Base-by-base conservation (phyloP, 2,888 invertebrate genomes). In the Eupithecia abbreviata region DNA sequence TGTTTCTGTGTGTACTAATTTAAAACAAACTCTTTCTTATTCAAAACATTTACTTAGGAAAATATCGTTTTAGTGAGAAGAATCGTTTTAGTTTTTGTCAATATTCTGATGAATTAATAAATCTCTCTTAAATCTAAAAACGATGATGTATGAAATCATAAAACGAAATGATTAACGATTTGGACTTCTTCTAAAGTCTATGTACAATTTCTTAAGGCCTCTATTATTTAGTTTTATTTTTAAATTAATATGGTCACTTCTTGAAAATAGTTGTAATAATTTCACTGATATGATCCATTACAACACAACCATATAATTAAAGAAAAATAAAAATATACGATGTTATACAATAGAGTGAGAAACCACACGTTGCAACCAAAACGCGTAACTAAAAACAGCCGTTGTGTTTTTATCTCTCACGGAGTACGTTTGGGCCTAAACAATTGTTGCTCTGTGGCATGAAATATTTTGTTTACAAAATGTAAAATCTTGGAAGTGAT, bases 401-500 rank as follows among this genome's bases (percentile, higher is more conserved):
- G 47, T 47, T 49, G 43, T 18, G n/a, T 45, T 69, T 47, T 18
- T 10, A n/a, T 10, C 45, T 18, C 45, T 12, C 45, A 12, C 12
- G 15, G 74, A 47, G 49, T 71, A 69, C 62, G 68, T 77, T 66
- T 70, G 72, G 51, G 51, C 70, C 55, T 65, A 72, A 73, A 75
- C 71, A 68, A 75, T 78, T 51, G 75, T 77, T 72, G 10, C 49
- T 73, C 65, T 73, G 75, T 65, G 75, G 68, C 72, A 76, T 74
- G 74, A 77, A 76, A 73, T 68, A 76, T 77, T 82, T 84, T 86
- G 85, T 84, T 85, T 85, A 85, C 82, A 82, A 81, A 82, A 78
- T 81, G 80, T 80, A 49, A 84, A 85, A 83, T 86, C 83, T 83
- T 82, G 82, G 84, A 81, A 85, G 80, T 81, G 79, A 85, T 86